Evolutionary conservation across 2,888 invertebrate genomes (phyloP), one percentile per base, ranked within the genome.

Genomic region (Phasia obesa): DNA sequence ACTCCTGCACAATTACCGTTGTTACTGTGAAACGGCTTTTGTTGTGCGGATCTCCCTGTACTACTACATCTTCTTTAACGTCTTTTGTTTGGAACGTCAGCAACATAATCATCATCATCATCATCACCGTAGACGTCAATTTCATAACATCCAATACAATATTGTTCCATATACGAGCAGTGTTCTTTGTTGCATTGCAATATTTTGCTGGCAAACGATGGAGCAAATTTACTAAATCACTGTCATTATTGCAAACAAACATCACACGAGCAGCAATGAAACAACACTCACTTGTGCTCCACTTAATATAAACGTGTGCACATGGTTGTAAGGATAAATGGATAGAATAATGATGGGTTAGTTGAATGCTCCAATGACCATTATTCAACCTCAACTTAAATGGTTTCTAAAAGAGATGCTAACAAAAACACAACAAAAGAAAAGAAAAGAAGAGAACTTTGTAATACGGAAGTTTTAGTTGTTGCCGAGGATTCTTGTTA

Each of bases 311-410:
- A 77, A 55, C 25, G 59, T 67, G 49, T 77, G 23, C 44, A 53
- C 15, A 53, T 25, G 44, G 44, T 27, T 47, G 57, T 9, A 19
- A 25, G 75, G 38, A 60, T 62, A 42, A 31, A 27, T 55, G 25
- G 55, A 17, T 53, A 15, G 25, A 55, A n/a, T 31, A 64, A 64
- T 38, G 44, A 17, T 74, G 74, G 64, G 53, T 42, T 38, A 21
- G 21, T 15, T 47, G 11, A 15, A 7, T 27, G 19, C n/a, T 64
- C 38, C 70, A 64, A 42, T 70, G 81, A 47, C 67, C 55, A 47
- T 74, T 49, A 82, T 73, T 82, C 76, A 81, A 73, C 60, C 65
- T 81, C 71, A 67, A 81, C 53, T 77, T 77, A 82, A 82, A 73
- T 73, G 77, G 69, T 11, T 59, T 75, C 49, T 42, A 21, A 71